Percentiles rank a stretch among this genome's conserved stretches.
Evolutionary conservation across 2,113 vertebrate genomes (phyloP).

Genomic region (Proteles cristata): DNA sequence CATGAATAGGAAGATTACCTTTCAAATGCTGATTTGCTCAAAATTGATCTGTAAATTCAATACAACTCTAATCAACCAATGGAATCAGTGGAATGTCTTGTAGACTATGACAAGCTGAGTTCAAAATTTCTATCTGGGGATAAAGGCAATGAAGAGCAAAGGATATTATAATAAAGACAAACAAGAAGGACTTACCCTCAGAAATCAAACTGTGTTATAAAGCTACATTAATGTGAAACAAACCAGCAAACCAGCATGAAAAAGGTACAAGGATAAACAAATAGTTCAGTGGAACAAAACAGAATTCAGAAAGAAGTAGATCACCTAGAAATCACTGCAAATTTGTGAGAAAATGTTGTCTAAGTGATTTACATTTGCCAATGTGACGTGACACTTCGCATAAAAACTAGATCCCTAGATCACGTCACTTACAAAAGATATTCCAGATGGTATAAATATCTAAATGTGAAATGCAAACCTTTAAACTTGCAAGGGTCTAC

Average conservation of each 20-base stretch:
- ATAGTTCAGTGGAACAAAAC: neutral
- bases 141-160: neutral
- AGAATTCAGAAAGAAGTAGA: neutral
- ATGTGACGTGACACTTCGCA: neutral
- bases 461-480: slow-evolving; percentile 6
- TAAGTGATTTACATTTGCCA: too few relatives aligned
- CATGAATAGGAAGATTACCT: neutral
- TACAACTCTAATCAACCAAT: neutral
- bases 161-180: neutral
- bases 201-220: neutral
- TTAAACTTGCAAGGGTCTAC: neutral
- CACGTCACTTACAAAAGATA: slow-evolving; percentile 6
- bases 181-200: neutral
- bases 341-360: neutral
- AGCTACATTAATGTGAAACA: too few relatives aligned
- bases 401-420: neutral
- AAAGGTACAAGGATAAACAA: neutral
- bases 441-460: neutral
- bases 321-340: neutral
- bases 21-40: neutral
- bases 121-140: neutral
- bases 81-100: neutral
- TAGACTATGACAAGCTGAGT: neutral
- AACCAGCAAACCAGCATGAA: neutral
- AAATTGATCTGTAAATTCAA: neutral